phyloP scores from a whole-genome alignment of 1,140 invertebrate genomes.

The Ridgeia piscesae region DNA sequence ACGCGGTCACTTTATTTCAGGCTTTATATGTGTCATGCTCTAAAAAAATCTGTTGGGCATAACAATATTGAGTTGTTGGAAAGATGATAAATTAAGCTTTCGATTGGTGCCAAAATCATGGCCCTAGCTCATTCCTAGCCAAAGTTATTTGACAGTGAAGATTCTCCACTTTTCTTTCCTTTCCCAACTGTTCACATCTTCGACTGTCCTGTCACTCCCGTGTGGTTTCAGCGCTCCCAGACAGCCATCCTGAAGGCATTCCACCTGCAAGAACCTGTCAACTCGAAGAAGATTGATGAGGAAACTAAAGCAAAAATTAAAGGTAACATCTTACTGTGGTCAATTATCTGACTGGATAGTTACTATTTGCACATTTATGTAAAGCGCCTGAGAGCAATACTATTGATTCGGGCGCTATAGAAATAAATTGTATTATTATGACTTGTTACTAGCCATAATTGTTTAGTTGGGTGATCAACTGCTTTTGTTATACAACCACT shows the following conservation, averaged over 20 bases:
- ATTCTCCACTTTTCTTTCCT: no score
- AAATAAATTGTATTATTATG: no score
- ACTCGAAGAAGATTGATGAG: conserved; percentile 72
- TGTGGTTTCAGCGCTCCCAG: conserved; percentile 45
- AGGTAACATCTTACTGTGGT: conserved; percentile 40
- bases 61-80: no score
- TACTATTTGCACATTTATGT: no score
- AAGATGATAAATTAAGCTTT: no score
- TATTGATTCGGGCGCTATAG: no score
- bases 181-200: no score
- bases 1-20: not conserved
- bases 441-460: not conserved
- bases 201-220: not conserved
- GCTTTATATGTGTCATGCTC: not conserved
- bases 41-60: conserved; percentile 37
- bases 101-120: no score
- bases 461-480: not conserved
- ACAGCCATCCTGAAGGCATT: conserved; percentile 54
- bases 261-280: conserved; percentile 56
- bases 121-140: no score
- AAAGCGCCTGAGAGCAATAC: no score
- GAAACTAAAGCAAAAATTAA: conserved; percentile 70
- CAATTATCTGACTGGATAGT: not conserved
- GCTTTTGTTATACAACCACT: not conserved
- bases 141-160: no score